Evolutionary conservation across 2,113 vertebrate genomes (phyloP).

Genomic region (Sorex fumeus): DNA sequence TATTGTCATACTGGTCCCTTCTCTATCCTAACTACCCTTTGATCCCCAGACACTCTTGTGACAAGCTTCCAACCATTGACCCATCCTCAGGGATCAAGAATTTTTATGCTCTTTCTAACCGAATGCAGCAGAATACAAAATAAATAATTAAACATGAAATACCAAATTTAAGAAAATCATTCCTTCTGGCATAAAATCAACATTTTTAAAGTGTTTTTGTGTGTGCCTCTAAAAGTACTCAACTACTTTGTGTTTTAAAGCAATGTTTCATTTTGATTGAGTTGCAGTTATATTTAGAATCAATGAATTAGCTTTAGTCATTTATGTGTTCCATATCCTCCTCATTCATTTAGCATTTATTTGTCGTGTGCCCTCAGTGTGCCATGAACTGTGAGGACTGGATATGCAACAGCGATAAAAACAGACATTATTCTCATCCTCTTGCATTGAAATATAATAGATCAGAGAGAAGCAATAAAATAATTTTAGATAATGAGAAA

Average conservation of each 20-base stretch:
- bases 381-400: background rate
- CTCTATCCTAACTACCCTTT: too few species aligned
- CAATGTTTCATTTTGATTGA: background rate
- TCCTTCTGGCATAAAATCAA: background rate
- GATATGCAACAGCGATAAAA: background rate
- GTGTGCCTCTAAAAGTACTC: background rate
- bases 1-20: too few species aligned
- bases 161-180: background rate
- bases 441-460: background rate
- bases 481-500: conserved; percentile 3
- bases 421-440: background rate
- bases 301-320: background rate
- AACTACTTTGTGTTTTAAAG: background rate
- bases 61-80: too few species aligned
- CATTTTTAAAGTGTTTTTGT: conserved; percentile 13
- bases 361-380: background rate
- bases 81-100: too few species aligned
- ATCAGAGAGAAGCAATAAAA: background rate
- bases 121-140: conserved; percentile 69
- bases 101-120: conserved; percentile 54
- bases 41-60: too few species aligned
- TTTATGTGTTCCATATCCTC: background rate
- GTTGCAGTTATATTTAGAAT: background rate
- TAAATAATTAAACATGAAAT: conserved; percentile 51
- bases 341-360: background rate